phyloP scores from a whole-genome alignment of 2,797 vertebrate genomes.

The Sebastes nivosus region DNA sequence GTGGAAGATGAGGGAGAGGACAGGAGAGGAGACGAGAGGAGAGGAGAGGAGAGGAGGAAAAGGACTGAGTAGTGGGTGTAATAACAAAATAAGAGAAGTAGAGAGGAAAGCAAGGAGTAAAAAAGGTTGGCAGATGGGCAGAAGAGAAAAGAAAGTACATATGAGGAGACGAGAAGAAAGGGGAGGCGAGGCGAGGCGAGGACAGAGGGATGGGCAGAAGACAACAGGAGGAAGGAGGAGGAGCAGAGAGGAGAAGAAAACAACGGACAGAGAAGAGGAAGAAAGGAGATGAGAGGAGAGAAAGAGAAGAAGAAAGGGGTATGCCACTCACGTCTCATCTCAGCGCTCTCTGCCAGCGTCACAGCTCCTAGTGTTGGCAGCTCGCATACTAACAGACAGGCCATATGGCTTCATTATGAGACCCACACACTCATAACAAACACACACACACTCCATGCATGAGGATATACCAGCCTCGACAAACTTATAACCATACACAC shows the following conservation, averaged over 20 bases:
- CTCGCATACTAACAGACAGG: constrained; percentile 72
- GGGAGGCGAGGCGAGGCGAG: background rate
- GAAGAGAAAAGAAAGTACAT: constrained; percentile 4
- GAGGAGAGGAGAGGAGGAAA: background rate
- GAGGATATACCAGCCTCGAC: constrained; percentile 9
- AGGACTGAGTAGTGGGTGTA: constrained; percentile 3
- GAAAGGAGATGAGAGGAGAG: constrained; percentile 37
- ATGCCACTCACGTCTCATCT: constrained; percentile 76
- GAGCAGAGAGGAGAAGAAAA: constrained; percentile 24
- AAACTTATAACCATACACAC: constrained; percentile 24
- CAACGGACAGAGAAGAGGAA: constrained; percentile 3
- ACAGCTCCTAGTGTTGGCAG: constrained; percentile 73
- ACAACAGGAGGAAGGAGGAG: constrained; percentile 43
- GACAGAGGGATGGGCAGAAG: constrained; percentile 31
- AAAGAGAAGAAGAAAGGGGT: constrained; percentile 55
- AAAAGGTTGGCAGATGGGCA: background rate
- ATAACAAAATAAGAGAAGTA: background rate
- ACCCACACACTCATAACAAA: constrained; percentile 37
- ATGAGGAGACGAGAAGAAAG: background rate
- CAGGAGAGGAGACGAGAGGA: background rate
- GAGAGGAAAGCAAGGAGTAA: background rate
- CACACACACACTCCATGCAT: constrained; percentile 16
- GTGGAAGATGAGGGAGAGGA: constrained; percentile 20
- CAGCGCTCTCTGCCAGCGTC: constrained; percentile 67
- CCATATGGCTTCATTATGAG: constrained; percentile 84